Evolutionary conservation across 2,113 vertebrate genomes (phyloP).

Genomic region (Addax nasomaculatus): DNA sequence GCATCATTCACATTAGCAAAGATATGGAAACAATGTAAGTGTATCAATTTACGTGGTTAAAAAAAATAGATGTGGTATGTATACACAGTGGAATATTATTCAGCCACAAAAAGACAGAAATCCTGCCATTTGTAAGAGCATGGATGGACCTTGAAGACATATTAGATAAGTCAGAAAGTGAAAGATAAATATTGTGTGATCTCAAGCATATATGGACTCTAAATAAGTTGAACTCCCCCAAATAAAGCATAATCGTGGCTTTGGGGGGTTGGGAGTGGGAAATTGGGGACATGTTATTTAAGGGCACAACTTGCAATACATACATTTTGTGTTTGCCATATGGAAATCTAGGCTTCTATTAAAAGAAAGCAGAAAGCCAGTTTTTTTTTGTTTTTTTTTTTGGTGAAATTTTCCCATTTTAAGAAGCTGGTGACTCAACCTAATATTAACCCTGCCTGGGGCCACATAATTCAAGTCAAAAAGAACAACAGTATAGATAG

Average conservation of each 20-base stretch:
- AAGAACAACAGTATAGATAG: background rate
- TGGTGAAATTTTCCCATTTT: background rate
- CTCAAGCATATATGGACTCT: background rate
- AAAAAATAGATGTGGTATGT: background rate
- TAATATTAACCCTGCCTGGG: background rate
- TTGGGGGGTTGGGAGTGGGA: background rate
- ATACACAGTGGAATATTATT: background rate
- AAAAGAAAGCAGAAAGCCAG: background rate
- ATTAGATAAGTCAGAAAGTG: background rate
- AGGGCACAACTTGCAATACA: background rate
- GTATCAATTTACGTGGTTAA: background rate
- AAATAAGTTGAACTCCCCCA: background rate
- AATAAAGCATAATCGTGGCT: background rate
- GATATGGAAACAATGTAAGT: background rate
- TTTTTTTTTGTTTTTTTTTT: background rate
- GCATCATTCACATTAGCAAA: background rate
- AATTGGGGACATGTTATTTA: background rate
- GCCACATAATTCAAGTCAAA: background rate
- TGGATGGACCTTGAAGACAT: background rate
- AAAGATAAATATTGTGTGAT: background rate
- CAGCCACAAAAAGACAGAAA: background rate
- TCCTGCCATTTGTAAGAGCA: background rate
- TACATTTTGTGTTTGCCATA: background rate
- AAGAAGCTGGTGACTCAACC: background rate
- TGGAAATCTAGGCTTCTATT: background rate